phyloP scores from a whole-genome alignment of 2,888 invertebrate species.

The Drosophila picticornis region DNA sequence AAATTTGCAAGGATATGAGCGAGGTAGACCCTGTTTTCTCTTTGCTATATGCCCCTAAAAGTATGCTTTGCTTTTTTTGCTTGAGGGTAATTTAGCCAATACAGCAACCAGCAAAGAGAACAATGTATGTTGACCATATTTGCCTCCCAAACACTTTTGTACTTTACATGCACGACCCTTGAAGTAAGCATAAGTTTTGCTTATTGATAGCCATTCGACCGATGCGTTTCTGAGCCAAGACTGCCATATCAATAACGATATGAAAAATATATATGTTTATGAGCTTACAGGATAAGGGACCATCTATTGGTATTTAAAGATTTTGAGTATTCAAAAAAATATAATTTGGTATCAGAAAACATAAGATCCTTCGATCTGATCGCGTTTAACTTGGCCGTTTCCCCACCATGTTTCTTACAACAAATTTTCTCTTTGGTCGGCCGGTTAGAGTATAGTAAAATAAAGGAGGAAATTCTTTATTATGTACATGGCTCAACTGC shows the following conservation, averaged over 20 bases:
- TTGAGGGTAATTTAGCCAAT: background rate
- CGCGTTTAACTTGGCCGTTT: background rate
- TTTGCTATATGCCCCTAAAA: background rate
- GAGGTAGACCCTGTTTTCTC: background rate
- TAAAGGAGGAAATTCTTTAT: background rate
- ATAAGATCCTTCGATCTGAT: too few relatives aligned
- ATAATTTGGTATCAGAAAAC: background rate
- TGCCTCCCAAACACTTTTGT: background rate
- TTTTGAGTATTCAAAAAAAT: background rate
- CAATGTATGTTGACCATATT: background rate
- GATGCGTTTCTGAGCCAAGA: background rate
- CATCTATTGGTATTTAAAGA: background rate
- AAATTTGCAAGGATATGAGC: background rate
- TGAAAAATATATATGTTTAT: background rate
- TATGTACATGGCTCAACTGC: background rate
- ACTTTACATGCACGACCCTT: background rate
- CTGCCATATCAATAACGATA: background rate
- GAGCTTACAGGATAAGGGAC: background rate
- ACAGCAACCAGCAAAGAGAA: background rate
- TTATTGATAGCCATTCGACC: background rate
- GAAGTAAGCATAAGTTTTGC: background rate
- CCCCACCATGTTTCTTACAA: background rate
- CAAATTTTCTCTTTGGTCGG: background rate
- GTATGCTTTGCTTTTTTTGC: background rate
- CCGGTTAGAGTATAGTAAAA: background rate